These are phyloP conservation scores for Chrysodeixis includens DNA, from an alignment of 2,888 invertebrate genomes.

Conservation along the genomic window DNA sequence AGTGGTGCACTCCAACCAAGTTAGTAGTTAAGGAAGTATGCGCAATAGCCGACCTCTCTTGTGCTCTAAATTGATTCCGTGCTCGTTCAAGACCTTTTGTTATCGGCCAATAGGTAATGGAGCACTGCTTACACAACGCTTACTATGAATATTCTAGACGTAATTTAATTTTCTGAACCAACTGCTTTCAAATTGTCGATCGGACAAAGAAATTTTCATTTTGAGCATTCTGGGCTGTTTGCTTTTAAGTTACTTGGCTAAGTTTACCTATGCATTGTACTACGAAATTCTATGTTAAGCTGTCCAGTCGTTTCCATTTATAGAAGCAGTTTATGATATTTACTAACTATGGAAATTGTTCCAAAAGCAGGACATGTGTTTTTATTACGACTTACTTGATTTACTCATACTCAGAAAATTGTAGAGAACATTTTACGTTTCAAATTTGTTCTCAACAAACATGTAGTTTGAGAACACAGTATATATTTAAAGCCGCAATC, in stretches of 20 bases:
- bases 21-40: constrained; percentile 66
- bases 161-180: constrained; percentile 61
- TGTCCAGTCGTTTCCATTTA: background rate
- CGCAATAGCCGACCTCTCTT: constrained; percentile 61
- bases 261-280: background rate
- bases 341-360: background rate
- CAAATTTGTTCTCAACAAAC: background rate
- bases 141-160: constrained; percentile 66
- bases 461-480: background rate
- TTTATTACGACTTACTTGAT: too few relatives aligned
- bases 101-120: constrained; percentile 65
- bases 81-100: constrained; percentile 63
- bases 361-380: background rate
- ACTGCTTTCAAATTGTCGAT: constrained; percentile 34
- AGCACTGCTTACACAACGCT: constrained; percentile 62
- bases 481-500: background rate
- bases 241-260: background rate
- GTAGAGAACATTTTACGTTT: background rate
- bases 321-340: background rate
- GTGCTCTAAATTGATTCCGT: constrained; percentile 68
- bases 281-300: background rate
- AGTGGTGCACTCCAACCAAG: constrained; percentile 49
- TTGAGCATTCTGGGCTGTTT: constrained; percentile 8
- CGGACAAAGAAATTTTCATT: constrained; percentile 24
- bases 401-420: too few relatives aligned